Conservation (phyloP, 2,888 invertebrate species). For the Yponomeuta malinellus region DNA sequence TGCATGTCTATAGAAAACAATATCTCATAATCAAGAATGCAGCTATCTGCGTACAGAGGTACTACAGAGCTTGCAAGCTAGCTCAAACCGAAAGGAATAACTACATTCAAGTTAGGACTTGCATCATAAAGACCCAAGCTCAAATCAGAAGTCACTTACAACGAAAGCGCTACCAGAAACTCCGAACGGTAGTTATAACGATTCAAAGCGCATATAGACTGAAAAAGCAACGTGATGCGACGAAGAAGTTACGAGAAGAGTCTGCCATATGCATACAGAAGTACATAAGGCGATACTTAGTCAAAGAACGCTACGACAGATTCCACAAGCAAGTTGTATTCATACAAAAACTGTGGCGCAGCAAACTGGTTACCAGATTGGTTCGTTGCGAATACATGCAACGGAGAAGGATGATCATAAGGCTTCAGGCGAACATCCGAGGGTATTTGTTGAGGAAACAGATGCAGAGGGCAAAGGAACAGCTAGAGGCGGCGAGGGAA, state of each 20-base stretch:
- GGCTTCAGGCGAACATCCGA: slow-evolving; percentile 61
- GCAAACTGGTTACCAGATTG: slow-evolving; percentile 48
- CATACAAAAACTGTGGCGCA: slow-evolving; percentile 61
- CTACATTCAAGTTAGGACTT: slow-evolving; percentile 26
- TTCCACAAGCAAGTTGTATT: slow-evolving; percentile 40
- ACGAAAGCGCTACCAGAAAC: slow-evolving; percentile 39
- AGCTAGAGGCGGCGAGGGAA: slow-evolving; percentile 53
- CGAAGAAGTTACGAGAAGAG: slow-evolving; percentile 31
- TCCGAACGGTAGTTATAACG: slow-evolving; percentile 36
- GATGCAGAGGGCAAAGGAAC: slow-evolving; percentile 57
- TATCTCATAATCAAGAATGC: slow-evolving; percentile 34
- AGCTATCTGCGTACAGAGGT: slow-evolving; percentile 24
- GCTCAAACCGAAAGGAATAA: slow-evolving; percentile 28
- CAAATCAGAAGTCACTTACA: slow-evolving; percentile 39
- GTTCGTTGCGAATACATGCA: slow-evolving; percentile 48
- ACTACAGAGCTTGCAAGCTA: slow-evolving; percentile 3
- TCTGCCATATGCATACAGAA: slow-evolving; percentile 55
- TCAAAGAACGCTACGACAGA: slow-evolving; percentile 38
- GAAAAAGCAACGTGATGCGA: slow-evolving; percentile 32
- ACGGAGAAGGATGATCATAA: slow-evolving; percentile 41
- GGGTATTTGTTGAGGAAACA: slow-evolving; percentile 67
- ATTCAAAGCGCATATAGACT: slow-evolving; percentile 59
- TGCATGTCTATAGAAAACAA: slow-evolving; percentile 38
- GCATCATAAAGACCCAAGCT: slow-evolving; percentile 36
- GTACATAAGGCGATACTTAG: slow-evolving; percentile 44